These are phyloP conservation scores for Aleiodes testaceus DNA, from an alignment of 2,888 invertebrate species.

Conservation along the genomic window DNA sequence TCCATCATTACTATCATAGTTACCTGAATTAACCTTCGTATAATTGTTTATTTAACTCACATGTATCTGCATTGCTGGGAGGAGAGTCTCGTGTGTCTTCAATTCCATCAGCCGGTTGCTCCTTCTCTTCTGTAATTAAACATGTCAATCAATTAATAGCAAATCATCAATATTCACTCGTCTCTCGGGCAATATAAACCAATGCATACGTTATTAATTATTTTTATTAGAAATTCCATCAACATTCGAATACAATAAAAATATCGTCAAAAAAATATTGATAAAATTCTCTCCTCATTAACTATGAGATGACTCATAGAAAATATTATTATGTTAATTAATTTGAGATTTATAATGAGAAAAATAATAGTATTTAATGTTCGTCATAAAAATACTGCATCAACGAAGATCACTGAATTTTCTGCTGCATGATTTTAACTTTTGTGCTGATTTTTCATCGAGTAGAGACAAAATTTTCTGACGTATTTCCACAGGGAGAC, in stretches of 20 bases:
- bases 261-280: conserved; percentile 13
- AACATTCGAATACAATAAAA: neutral
- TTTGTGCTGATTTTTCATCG: neutral
- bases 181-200: no score
- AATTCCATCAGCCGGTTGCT: neutral
- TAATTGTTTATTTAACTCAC: conserved; percentile 28
- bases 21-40: neutral
- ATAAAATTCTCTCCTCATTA: neutral
- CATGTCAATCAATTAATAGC: neutral
- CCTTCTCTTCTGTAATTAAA: conserved; percentile 5
- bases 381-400: neutral
- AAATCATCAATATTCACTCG: no score
- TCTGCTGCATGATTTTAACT: conserved; percentile 6
- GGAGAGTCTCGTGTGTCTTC: neutral
- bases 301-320: neutral
- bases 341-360: neutral
- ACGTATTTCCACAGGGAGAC: conserved; percentile 71
- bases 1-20: conserved; percentile 2
- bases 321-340: neutral
- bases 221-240: conserved; percentile 16
- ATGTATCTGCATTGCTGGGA: conserved; percentile 12
- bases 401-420: neutral
- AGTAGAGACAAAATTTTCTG: conserved; percentile 54
- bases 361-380: neutral
- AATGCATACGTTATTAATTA: neutral